These are phyloP conservation scores for Mobula hypostoma DNA, from an alignment of 2,113 vertebrate species.

Conservation along the genomic window DNA sequence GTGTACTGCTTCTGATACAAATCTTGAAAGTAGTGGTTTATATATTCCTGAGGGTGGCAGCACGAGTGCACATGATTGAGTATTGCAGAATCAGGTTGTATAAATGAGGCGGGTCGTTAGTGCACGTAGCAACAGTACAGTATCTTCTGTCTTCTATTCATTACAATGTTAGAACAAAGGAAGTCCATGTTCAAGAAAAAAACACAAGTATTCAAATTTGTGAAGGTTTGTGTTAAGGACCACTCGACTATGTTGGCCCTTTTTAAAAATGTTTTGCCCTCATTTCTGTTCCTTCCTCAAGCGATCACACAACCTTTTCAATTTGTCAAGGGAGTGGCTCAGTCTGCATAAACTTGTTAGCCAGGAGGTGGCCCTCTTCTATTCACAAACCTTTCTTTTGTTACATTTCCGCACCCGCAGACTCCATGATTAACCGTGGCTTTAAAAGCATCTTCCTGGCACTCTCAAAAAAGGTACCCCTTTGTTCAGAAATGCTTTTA, in stretches of 20 bases:
- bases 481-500: neutral
- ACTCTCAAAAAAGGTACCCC: neutral
- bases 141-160: neutral
- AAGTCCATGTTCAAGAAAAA: neutral
- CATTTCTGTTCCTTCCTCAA: neutral
- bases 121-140: neutral
- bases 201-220: neutral
- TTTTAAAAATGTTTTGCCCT: neutral
- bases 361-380: slow-evolving; percentile 24
- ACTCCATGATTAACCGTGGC: neutral
- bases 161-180: neutral
- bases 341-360: neutral
- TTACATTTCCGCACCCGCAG: neutral
- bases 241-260: neutral
- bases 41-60: slow-evolving; percentile 32
- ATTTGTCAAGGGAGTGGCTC: neutral
- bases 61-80: neutral
- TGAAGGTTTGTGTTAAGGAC: neutral
- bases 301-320: neutral
- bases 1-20: neutral
- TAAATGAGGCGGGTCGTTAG: neutral
- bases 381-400: neutral
- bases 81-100: neutral
- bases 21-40: neutral
- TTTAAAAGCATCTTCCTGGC: neutral